Evolutionary conservation across 2,113 vertebrate genomes (phyloP).

Genomic region (Neotoma lepida): DNA sequence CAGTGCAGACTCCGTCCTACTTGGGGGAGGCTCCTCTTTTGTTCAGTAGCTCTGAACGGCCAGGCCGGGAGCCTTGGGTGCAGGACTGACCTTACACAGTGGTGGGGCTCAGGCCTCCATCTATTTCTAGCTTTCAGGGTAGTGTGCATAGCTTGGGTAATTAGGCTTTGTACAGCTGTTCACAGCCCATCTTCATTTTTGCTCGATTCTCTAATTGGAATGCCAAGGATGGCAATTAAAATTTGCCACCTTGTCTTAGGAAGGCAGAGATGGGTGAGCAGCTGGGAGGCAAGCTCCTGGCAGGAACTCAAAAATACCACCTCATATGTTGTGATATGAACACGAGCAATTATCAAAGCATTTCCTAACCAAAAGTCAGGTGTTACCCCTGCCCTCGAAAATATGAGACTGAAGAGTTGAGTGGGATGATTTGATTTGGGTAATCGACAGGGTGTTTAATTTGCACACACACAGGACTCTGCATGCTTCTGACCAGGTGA

Average conservation of each 20-base stretch:
- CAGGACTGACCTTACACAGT: too few relatives aligned
- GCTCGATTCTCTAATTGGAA: not conserved
- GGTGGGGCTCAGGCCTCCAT: rapidly evolving
- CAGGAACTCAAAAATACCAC: not conserved
- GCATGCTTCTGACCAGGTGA: not conserved
- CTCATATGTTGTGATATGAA: not conserved
- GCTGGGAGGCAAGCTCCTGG: not conserved
- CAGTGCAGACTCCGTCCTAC: not conserved
- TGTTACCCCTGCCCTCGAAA: not conserved
- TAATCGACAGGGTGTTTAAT: not conserved
- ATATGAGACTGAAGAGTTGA: not conserved
- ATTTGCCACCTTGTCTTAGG: not conserved
- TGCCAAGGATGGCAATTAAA: not conserved
- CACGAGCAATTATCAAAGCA: not conserved
- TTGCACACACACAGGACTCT: not conserved
- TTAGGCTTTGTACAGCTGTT: not conserved
- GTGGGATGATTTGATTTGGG: not conserved
- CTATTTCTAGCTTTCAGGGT: not conserved
- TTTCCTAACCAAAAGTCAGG: not conserved
- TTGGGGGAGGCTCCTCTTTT: not conserved
- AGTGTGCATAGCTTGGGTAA: not conserved
- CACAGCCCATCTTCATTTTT: not conserved
- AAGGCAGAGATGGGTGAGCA: not conserved
- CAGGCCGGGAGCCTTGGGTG: not conserved
- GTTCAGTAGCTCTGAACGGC: not conserved